Percentiles rank a stretch among this genome's conserved stretches.
Conservation (phyloP, 2,888 invertebrate species). For the Caenorhabditis afra region DNA sequence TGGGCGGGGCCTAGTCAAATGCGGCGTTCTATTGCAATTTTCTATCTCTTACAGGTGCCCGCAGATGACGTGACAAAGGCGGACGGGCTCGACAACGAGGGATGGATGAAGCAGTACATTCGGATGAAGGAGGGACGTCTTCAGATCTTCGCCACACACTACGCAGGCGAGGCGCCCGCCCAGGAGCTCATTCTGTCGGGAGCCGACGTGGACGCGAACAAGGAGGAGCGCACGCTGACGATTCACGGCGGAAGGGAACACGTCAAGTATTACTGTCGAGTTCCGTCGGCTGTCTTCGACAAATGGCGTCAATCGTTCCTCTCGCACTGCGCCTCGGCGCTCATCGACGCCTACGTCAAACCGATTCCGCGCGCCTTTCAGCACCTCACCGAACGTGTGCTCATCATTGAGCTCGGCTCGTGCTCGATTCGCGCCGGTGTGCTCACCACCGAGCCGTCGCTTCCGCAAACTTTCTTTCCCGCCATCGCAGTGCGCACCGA, state of each 20-base stretch:
- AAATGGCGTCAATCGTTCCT: conserved; percentile 83
- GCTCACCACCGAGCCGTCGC: conserved; percentile 81
- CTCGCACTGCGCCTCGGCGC: conserved; percentile 82
- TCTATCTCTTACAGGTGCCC: conserved; percentile 49
- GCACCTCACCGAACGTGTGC: conserved; percentile 77
- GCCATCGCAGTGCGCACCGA: conserved; percentile 80
- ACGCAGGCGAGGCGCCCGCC: conserved; percentile 78
- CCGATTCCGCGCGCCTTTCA: conserved; percentile 81
- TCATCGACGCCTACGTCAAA: conserved; percentile 82
- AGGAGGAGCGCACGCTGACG: conserved; percentile 75
- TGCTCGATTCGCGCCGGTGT: conserved; percentile 84
- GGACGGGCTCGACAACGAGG: conserved; percentile 83
- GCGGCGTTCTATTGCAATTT: background rate
- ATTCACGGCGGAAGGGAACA: conserved; percentile 76
- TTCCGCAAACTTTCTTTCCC: conserved; percentile 84
- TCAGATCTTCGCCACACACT: conserved; percentile 82
- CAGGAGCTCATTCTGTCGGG: conserved; percentile 77
- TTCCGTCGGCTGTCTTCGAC: conserved; percentile 77
- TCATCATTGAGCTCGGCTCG: conserved; percentile 84
- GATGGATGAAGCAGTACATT: conserved; percentile 84
- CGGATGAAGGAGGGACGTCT: conserved; percentile 83
- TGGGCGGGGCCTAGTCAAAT: conserved; percentile 19
- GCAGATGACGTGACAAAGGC: conserved; percentile 80
- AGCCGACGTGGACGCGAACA: conserved; percentile 75
- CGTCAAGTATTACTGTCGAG: conserved; percentile 64